These are phyloP conservation scores for Euleptes europaea DNA, from an alignment of 2,113 vertebrate species.

Conservation along the genomic window DNA sequence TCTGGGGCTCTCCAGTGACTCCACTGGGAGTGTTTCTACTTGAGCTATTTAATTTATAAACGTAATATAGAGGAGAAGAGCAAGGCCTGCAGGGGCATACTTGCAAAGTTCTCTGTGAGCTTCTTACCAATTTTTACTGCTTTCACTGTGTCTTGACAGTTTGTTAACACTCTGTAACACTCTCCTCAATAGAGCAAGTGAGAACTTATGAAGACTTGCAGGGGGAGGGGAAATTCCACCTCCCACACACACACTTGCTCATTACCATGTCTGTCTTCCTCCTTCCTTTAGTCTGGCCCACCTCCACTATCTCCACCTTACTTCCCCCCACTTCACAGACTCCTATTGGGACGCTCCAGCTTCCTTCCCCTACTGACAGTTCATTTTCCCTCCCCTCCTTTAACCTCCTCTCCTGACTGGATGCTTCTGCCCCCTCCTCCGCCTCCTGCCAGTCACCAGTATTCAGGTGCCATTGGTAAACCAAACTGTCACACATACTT, in stretches of 20 bases:
- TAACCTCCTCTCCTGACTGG: conserved; percentile 34
- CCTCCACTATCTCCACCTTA: conserved; percentile 37
- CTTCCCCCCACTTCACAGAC: conserved; percentile 60
- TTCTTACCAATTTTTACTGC: no score
- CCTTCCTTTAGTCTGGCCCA: conserved; percentile 17
- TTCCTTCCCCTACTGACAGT: rapidly evolving
- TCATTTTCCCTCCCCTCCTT: conserved; percentile 32
- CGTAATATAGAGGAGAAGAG: background rate
- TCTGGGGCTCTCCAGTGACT: no score
- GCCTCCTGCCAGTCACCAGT: no score
- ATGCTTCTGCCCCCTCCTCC: conserved; percentile 64
- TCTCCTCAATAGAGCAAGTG: no score
- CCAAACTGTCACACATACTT: no score
- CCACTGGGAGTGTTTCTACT: background rate
- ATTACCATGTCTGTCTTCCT: background rate
- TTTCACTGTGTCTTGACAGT: no score
- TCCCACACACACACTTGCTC: no score
- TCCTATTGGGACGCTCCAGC: conserved; percentile 3
- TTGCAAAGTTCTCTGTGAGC: no score
- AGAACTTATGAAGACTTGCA: no score
- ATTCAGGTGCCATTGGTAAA: no score
- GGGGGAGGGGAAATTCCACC: no score
- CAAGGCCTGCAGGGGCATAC: background rate
- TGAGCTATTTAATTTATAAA: background rate
- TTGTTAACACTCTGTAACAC: no score